Conservation (phyloP, 1,140 invertebrate species). For the Nixonia krombeini region DNA sequence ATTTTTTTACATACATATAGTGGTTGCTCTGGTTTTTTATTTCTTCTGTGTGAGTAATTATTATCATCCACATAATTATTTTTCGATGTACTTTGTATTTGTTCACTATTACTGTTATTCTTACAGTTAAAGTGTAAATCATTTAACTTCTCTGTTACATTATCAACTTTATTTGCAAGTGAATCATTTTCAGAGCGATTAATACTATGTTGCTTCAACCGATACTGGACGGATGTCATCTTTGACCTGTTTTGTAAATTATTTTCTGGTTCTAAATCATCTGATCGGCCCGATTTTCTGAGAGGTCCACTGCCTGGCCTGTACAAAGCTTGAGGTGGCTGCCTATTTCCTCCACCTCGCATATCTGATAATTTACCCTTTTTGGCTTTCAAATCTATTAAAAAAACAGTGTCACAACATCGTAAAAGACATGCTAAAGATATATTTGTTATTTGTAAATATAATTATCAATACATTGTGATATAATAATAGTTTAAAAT, state of each 20-base stretch:
- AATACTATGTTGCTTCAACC: slow-evolving; percentile 51
- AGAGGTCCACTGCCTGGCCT: slow-evolving; percentile 76
- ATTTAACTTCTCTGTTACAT: slow-evolving; percentile 56
- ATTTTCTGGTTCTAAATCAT: slow-evolving; percentile 69
- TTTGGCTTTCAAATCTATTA: slow-evolving; percentile 6
- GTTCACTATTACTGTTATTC: slow-evolving; percentile 53
- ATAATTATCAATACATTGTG: too few relatives aligned
- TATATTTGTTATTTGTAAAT: not conserved
- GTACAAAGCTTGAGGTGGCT: slow-evolving; percentile 73
- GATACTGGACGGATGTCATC: slow-evolving; percentile 59
- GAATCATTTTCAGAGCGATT: slow-evolving; percentile 42
- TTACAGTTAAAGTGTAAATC: slow-evolving; percentile 57
- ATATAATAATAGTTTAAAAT: too few relatives aligned
- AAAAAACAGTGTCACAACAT: too few relatives aligned
- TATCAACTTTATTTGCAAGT: slow-evolving; percentile 45
- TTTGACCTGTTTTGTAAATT: slow-evolving; percentile 58
- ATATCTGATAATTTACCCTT: slow-evolving; percentile 55
- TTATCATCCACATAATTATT: slow-evolving; percentile 51
- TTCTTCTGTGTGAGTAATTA: slow-evolving; percentile 62
- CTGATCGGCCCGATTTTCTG: slow-evolving; percentile 71
- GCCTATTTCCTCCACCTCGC: slow-evolving; percentile 56
- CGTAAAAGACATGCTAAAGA: not conserved
- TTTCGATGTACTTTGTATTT: slow-evolving; percentile 50
- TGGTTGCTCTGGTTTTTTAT: slow-evolving; percentile 74
- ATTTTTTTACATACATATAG: slow-evolving; percentile 73